A percentile compares a stretch with the other conserved stretches of the same genome.
phyloP scores from a whole-genome alignment of 2,797 vertebrate genomes.

The Tauraco hartlaubi region DNA sequence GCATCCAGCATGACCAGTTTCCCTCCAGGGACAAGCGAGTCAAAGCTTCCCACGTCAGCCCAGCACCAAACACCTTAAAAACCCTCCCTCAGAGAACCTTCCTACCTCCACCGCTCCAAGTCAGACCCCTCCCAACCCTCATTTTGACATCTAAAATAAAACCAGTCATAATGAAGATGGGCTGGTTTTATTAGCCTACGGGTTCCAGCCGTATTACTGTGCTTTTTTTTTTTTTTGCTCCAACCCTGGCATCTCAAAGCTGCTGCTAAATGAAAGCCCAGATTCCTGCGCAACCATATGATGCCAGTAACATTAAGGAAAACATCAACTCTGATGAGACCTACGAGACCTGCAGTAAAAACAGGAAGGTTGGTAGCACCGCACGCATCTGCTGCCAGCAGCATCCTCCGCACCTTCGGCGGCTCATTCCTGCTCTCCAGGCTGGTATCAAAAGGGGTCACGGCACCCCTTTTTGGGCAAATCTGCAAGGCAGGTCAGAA shows the following conservation, averaged over 20 bases:
- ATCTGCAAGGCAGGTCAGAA: background rate
- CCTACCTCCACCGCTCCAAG: accelerated
- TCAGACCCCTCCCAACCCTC: background rate
- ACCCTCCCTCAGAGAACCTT: background rate
- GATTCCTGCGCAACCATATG: background rate
- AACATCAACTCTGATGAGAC: conserved; percentile 25
- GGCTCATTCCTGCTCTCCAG: background rate
- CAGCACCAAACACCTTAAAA: background rate
- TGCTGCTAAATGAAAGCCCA: background rate
- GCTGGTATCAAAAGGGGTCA: background rate
- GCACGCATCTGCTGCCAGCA: background rate
- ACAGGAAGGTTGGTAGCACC: background rate
- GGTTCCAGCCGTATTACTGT: background rate
- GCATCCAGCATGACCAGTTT: accelerated
- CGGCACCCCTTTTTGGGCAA: background rate
- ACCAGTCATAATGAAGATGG: background rate
- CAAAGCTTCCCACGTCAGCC: accelerated
- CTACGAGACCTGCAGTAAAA: conserved; percentile 20
- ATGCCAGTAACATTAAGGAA: background rate
- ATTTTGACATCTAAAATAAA: background rate
- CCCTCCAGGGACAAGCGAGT: background rate
- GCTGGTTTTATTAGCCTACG: background rate
- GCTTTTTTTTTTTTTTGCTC: background rate
- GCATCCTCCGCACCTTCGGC: background rate
- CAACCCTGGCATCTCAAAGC: background rate